Base-by-base conservation (phyloP, 2,797 vertebrate genomes). In the Rachycentron canadum region DNA sequence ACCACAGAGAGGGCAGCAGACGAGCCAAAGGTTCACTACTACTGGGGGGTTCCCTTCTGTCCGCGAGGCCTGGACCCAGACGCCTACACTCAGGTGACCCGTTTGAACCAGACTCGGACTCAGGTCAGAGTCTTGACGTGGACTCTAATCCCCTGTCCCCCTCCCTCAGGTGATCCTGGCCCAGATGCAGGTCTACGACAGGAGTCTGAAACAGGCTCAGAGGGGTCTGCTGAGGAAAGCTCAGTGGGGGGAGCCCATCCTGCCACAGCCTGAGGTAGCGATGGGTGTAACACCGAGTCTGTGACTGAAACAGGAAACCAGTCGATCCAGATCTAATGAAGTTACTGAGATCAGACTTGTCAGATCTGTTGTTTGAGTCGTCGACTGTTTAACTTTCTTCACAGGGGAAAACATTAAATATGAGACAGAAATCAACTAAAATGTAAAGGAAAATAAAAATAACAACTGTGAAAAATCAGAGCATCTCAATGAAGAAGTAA, bases 11-110 rank as follows among this genome's bases (percentile, higher is more conserved):
- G 53, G 50, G 59, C 73, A 4, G 60, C 43, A 0, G 55, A 25
- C 2, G n/a, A 56, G 2, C 25, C 86, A 41, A 92, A 87, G 10
- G 96, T 98, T 61, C 95, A 96, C 66, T 99, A 99, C 92, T 98
- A 97, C 81, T 99, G 98, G 98, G 98, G 98, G 45, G 92, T 99
- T 65, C 98, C 98, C 30, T 99, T 99, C 92, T 99, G 98, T 85
- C 98, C 98, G 0, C 93, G 91, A 77, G 97, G 97, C 23, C 92
- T 96, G 78, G 95, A 97, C 87, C 97, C 98, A 25, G 97, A 97
- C 78, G 78, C 89, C n/a, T 99, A 99, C 92, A 99, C 98, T 0
- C 83, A 92, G 88, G 97, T 98, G 79, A 95, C 11, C 0, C 1
- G 4, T 21, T 12, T 43, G 14, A 32, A 7, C 32, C 32, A 3